Evolutionary conservation across 2,888 invertebrate species (phyloP).

Genomic region (Acrobasis suavella): DNA sequence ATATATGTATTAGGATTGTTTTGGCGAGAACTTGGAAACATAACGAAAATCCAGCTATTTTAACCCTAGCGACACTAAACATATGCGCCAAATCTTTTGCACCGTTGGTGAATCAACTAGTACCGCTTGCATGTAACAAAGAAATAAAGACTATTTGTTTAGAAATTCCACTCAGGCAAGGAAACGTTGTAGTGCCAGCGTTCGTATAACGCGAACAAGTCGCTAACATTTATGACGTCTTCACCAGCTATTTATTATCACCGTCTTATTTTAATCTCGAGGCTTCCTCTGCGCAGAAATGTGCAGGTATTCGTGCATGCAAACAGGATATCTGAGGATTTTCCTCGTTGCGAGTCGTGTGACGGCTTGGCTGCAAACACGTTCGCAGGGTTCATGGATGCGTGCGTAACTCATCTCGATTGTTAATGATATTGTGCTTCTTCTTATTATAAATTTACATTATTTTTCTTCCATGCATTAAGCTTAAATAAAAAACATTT

Average conservation of each 20-base stretch:
- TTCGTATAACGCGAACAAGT: slow-evolving; percentile 29
- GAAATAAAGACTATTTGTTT: slow-evolving; percentile 25
- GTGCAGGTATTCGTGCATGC: slow-evolving; percentile 49
- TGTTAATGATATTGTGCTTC: slow-evolving; percentile 14
- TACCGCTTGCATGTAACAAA: background rate
- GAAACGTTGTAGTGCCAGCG: slow-evolving; percentile 22
- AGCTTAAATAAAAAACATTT: background rate
- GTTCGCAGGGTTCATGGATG: slow-evolving; percentile 44
- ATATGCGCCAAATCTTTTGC: background rate
- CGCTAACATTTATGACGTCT: slow-evolving; percentile 37
- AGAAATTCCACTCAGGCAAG: slow-evolving; percentile 33
- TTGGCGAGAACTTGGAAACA: slow-evolving; percentile 5
- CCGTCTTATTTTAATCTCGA: slow-evolving; percentile 42
- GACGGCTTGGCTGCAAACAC: slow-evolving; percentile 35
- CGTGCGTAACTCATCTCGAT: slow-evolving; percentile 16
- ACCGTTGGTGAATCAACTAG: background rate
- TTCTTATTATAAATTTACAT: background rate
- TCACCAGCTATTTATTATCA: slow-evolving; percentile 33
- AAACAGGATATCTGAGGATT: slow-evolving; percentile 68
- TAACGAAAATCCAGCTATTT: background rate
- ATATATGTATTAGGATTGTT: slow-evolving; percentile 8
- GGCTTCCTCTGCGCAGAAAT: slow-evolving; percentile 41
- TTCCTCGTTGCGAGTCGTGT: slow-evolving; percentile 58
- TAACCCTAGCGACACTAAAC: background rate
- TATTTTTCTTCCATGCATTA: slow-evolving; percentile 5